A percentile compares a stretch with the other conserved stretches of the same genome.
These are phyloP conservation scores for Neolamprologus hecqui DNA, from an alignment of 2,113 vertebrate species.

Conservation along the genomic window DNA sequence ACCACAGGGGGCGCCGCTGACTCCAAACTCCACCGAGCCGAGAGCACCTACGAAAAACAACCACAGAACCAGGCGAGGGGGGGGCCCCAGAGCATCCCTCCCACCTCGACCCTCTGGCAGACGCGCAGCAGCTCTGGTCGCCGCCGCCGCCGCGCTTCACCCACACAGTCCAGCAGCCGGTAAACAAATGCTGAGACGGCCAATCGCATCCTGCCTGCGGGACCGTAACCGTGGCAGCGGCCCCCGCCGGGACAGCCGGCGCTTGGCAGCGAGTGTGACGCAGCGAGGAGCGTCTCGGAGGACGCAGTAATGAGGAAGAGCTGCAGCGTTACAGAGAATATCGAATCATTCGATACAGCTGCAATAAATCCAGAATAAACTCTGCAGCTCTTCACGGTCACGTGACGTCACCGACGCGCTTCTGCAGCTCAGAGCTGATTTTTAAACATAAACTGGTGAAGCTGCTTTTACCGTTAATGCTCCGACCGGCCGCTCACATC, in stretches of 20 bases:
- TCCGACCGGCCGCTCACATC: not conserved
- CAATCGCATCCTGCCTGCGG: slow-evolving; percentile 31
- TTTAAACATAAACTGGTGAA: fast-evolving
- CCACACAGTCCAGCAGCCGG: slow-evolving; percentile 1
- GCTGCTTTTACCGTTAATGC: not conserved
- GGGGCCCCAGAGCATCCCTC: slow-evolving; percentile 76
- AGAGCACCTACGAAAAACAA: slow-evolving; percentile 81
- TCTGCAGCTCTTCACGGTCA: not conserved
- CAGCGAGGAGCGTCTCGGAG: not conserved
- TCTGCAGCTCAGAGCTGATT: not conserved
- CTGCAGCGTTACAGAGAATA: not conserved
- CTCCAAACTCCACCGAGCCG: not conserved
- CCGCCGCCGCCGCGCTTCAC: not conserved
- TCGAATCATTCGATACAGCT: not conserved
- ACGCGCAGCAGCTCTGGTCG: not conserved
- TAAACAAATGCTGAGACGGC: slow-evolving; percentile 61
- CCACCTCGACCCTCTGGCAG: not conserved
- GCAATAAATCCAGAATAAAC: not conserved
- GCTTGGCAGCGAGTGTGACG: slow-evolving; percentile 56
- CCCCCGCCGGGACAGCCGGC: slow-evolving; percentile 53
- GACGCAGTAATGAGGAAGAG: not conserved
- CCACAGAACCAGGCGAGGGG: slow-evolving; percentile 73
- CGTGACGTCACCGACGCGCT: fast-evolving
- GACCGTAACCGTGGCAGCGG: slow-evolving; percentile 70
- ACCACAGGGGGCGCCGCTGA: not conserved